Evolutionary conservation across 23 tunicate species (phyloP), one percentile per base, ranked within the genome.

Genomic region (Halocynthia roretzi): DNA sequence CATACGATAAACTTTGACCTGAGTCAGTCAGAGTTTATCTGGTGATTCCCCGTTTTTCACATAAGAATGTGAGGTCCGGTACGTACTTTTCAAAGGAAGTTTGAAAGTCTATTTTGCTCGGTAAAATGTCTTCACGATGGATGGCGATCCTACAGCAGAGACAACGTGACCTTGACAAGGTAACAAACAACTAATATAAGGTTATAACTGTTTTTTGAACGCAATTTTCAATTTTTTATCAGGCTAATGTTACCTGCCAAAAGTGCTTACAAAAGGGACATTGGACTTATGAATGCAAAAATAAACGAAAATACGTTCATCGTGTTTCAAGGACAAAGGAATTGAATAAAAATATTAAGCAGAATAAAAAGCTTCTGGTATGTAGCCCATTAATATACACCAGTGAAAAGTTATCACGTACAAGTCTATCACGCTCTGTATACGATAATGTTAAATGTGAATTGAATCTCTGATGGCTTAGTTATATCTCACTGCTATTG

Each of bases 201-300:
- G 14, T 40, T 55, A 49, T 19, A 5, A n/a, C 6, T 75, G 40
- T 40, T 19, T 54, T 77, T 10, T 77, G 6, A 22, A 6, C 17
- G 70, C 56, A 57, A 64, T 60, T 50, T 50, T 65, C 79, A 71
- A 15, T n/a, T 74, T 19, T 53, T 14, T 74, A 5, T 74, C 74
- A 83, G 86, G 63, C 71, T 64, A 72, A 82, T 71, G 80, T 63
- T 14, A 87, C 93, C 14, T 87, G 93, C 71, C 93, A 87, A 68
- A 87, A 82, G 66, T 87, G 93, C 53, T 67, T 87, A 23, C 93
- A 87, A 82, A 87, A 87, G 70, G 93, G 93, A 21, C 93, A 87
- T 68, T 87, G 93, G 93, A 87, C 93, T 7, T 87, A 87, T 77
- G 93, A 87, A 54, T 87, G 93, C 82, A 87, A 87, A 60, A 87